Conservation (phyloP, 2,797 vertebrate genomes). For the Potorous gilbertii region DNA sequence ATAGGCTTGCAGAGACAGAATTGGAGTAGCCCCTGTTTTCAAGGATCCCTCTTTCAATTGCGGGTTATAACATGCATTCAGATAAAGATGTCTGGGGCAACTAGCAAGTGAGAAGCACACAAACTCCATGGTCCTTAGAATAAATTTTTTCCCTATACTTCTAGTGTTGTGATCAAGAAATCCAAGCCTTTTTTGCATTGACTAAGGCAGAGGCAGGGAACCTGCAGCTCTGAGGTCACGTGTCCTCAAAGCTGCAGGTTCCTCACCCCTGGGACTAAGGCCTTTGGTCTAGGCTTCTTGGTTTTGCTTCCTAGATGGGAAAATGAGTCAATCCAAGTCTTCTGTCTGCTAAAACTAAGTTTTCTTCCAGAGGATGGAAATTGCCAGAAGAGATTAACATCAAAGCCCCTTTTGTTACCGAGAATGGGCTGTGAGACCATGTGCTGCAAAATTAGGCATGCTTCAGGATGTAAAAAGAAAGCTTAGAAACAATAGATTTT, state of each 20-base stretch:
- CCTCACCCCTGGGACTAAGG: background rate
- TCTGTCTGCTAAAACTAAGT: background rate
- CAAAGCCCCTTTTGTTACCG: background rate
- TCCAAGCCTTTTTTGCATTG: background rate
- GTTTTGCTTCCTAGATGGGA: background rate
- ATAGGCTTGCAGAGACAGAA: background rate
- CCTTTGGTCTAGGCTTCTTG: background rate
- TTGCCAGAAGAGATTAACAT: background rate
- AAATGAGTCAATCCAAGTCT: background rate
- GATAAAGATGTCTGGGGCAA: background rate
- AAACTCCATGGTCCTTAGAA: background rate
- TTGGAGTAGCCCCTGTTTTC: background rate
- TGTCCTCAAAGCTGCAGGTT: no score
- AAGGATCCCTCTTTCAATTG: background rate
- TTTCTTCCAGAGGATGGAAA: background rate
- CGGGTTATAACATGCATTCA: background rate
- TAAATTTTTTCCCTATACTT: background rate
- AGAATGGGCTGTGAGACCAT: background rate
- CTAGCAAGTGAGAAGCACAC: background rate
- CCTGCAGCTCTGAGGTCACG: no score
- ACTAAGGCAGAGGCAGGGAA: background rate
- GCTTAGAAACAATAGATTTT: slow-evolving; percentile 18
- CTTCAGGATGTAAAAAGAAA: slow-evolving; percentile 26
- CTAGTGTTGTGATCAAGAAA: background rate
- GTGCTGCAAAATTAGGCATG: slow-evolving; percentile 34